Evolutionary conservation across 1,140 invertebrate genomes (phyloP), one percentile per base, ranked within the genome.

Genomic region (Ceratina calcarata): DNA sequence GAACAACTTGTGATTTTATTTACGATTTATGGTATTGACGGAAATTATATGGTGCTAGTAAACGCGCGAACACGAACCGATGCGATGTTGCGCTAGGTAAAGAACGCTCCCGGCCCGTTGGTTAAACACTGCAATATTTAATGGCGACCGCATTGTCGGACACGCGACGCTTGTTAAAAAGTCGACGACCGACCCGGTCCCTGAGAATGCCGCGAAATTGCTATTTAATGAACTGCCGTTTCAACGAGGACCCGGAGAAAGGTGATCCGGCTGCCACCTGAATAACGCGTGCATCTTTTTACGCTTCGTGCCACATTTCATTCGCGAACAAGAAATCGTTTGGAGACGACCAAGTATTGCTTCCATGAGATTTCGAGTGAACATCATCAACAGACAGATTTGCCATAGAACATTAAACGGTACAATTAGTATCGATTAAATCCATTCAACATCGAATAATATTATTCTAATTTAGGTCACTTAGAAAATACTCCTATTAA

Each of bases 91-190:
- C 37, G 37, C 37, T 45, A 10, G 37, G 37, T 10, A 45, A 10
- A 45, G 37, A 45, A 45, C 37, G n/a, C 60, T n/a, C 1, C 12
- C 51, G 10, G 49, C 61, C 20, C 60, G 76, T 58, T 60, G 70
- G 32, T 73, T 66, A 73, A 73, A 66, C 69, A 27, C 77, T 73
- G 70, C 37, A 79, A 73, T 73, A 73, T 79, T 79, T 73, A 73
- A 73, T 66, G 32, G 27, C 70, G 70, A 73, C 61, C 69, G 53
- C 68, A 58, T 79, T 51, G 69, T 65, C 51, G 57, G 22, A 32
- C 68, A 72, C 68, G 77, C 77, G 60, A 78, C 18, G 32, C 58
- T 66, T 22, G 69, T 72, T 22, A 72, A 67, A 79, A 68, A 15
- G 72, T 62, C 65, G 27, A 45, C 27, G 65, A 69, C 55, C n/a